These are phyloP conservation scores for Bombus turneri DNA, from an alignment of 1,140 invertebrate genomes.

Conservation along the genomic window DNA sequence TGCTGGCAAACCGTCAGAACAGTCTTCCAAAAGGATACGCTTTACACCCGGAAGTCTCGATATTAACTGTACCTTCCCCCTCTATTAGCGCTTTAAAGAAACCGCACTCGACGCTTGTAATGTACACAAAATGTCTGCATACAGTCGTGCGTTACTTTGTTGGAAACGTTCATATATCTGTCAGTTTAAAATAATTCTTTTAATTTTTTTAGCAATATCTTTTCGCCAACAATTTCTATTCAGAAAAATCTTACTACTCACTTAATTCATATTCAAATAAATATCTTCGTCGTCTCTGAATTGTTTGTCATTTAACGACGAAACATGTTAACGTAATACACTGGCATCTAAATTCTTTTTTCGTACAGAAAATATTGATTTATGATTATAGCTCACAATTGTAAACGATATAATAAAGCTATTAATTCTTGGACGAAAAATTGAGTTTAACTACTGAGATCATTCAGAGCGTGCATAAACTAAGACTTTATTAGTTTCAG, in stretches of 20 bases:
- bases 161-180: background rate
- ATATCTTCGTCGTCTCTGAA: too few relatives aligned
- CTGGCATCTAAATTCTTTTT: background rate
- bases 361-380: background rate
- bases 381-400: background rate
- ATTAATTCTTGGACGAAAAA: background rate
- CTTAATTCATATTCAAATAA: too few relatives aligned
- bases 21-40: background rate
- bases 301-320: too few relatives aligned
- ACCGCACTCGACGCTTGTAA: background rate
- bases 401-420: background rate
- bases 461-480: background rate
- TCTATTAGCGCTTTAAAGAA: background rate
- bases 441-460: background rate
- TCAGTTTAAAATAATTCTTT: too few relatives aligned
- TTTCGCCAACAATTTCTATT: too few relatives aligned
- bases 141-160: background rate
- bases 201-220: too few relatives aligned
- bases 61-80: slow-evolving; percentile 4
- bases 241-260: too few relatives aligned
- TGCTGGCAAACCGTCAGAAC: background rate
- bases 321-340: background rate
- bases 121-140: background rate
- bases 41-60: slow-evolving; percentile 7
- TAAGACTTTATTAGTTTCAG: background rate